Percentiles rank a stretch among this genome's conserved stretches.
These are phyloP conservation scores for Ispidina lecontei DNA, from an alignment of 2,797 vertebrate genomes.

Conservation along the genomic window DNA sequence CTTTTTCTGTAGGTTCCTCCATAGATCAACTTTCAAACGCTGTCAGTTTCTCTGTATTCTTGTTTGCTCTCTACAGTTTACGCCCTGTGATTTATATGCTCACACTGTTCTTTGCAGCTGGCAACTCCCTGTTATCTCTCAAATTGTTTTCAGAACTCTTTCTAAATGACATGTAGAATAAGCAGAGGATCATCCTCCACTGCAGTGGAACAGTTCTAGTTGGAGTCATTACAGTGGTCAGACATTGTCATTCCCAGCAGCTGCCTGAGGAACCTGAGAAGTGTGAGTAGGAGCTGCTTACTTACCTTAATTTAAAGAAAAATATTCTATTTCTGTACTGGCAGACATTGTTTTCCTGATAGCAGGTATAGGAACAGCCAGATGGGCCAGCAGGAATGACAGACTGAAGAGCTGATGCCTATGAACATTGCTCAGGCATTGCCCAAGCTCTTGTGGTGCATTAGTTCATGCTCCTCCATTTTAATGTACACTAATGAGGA, in stretches of 20 bases:
- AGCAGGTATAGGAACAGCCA: background rate
- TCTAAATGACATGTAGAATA: background rate
- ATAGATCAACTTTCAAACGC: background rate
- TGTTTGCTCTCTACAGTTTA: background rate
- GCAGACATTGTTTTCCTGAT: background rate
- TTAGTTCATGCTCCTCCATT: background rate
- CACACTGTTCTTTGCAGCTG: background rate
- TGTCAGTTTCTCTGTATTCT: background rate
- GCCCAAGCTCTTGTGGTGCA: background rate
- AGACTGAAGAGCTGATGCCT: background rate
- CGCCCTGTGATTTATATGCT: background rate
- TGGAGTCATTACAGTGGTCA: background rate
- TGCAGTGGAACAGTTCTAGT: background rate
- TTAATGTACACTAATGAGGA: background rate
- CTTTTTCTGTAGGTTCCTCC: background rate
- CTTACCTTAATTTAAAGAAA: background rate
- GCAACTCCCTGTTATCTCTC: background rate
- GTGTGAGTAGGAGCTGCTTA: background rate
- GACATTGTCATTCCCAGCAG: background rate
- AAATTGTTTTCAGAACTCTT: background rate
- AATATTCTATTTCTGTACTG: rapidly evolving
- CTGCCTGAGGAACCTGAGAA: background rate
- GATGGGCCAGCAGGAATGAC: background rate
- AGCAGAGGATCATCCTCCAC: background rate
- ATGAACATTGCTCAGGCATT: background rate